Evolutionary conservation across 2,113 vertebrate species (phyloP), one percentile per base, ranked within the genome.

Genomic region (Microtus oregoni): DNA sequence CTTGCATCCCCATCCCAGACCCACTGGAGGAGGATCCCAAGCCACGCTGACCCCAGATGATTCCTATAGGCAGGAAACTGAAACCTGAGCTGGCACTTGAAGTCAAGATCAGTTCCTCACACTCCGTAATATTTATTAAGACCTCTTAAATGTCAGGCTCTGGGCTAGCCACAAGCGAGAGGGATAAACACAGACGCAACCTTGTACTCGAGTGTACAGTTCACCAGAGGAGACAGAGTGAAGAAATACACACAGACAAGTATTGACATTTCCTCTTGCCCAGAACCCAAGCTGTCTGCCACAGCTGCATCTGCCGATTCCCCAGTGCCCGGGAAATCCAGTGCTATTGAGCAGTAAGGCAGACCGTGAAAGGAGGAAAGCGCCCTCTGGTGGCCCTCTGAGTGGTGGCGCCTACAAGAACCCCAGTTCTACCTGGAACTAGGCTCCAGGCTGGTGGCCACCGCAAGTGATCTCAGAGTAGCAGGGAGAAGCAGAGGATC

Each of bases 371-470:
- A 97, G 97, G 91, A 93, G 77, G 58, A 97, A 97, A 96, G 96
- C 97, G 95, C 97, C 97, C 96, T 96, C 97, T 97, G 89, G 97
- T 97, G 97, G 97, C 86, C 89, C 89, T 94, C 88, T 61, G 81
- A 52, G 47, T 89, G 76, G 67, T 94, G 86, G 50, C 95, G 95
- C 63, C 55, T 58, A 65, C 55, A 95, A 61, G 83, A 92, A 86
- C 8, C 58, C 50, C 28, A n/a, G 47, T 65, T 85, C 75, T 41
- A 13, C 44, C 13, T 0, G 8, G 7, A 63, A 20, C 72, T 19
- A 52, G 63, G 77, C 41, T 63, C 32, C 58, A 41, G n/a, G n/a
- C 77, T 41, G 17, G n/a, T 2, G 3, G 58, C 22, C 28, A 3
- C 30, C 5, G 32, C 8, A 87, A 50, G n/a, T 9, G 24, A 24